These are phyloP conservation scores for Panthera tigris DNA, from an alignment of 2,113 vertebrate genomes.

Conservation along the genomic window DNA sequence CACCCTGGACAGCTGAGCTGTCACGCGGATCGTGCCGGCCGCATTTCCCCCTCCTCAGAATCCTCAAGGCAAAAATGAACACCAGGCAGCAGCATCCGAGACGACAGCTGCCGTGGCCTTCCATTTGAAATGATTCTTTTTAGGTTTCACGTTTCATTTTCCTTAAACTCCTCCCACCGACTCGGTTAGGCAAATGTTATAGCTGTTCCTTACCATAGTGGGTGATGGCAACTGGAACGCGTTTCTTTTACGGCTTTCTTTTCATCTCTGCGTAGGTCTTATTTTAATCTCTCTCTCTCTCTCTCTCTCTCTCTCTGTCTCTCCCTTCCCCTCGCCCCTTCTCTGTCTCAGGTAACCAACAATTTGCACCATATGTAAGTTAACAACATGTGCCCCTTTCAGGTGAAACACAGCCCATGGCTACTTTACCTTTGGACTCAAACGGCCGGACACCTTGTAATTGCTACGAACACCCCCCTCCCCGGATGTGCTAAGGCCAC, in stretches of 20 bases:
- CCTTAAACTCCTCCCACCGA: neutral
- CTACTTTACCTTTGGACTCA: constrained; percentile 71
- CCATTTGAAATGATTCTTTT: neutral
- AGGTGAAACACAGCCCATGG: constrained; percentile 69
- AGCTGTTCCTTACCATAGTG: constrained; percentile 62
- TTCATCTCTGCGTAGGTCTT: constrained; percentile 30
- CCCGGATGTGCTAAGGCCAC: constrained; percentile 67
- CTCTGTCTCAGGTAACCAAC: constrained; percentile 55
- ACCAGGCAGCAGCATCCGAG: constrained; percentile 78
- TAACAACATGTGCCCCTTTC: constrained; percentile 75
- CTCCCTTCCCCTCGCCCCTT: neutral
- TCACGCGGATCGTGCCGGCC: neutral
- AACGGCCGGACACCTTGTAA: constrained; percentile 83
- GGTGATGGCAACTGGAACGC: constrained; percentile 42
- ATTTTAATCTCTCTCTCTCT: constrained; percentile 53
- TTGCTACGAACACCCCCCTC: constrained; percentile 74
- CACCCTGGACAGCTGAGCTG: neutral
- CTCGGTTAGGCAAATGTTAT: constrained; percentile 57
- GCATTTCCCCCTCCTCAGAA: constrained; percentile 18
- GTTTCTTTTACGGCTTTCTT: neutral
- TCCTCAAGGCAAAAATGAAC: constrained; percentile 63
- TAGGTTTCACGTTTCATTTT: constrained; percentile 4
- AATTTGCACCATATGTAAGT: constrained; percentile 83
- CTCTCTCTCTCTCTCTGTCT: neutral
- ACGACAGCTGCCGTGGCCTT: constrained; percentile 21